Evolutionary conservation across 2,797 vertebrate species (phyloP), one percentile per base, ranked within the genome.

Genomic region (Myioborus miniatus): DNA sequence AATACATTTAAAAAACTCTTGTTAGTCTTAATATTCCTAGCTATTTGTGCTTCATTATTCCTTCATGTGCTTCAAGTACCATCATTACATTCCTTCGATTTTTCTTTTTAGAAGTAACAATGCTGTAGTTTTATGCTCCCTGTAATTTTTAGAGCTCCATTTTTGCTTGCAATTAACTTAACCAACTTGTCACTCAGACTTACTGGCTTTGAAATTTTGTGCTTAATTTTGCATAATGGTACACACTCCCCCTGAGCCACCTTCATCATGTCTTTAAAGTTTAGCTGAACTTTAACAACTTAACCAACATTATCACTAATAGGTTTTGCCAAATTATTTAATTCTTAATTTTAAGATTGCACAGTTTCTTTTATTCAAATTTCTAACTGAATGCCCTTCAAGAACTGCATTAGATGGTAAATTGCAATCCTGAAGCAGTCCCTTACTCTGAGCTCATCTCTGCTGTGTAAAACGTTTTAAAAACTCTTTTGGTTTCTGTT

Each of bases 101-200:
- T 96, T 97, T 94, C 94, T 94, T 96, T 93, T 92, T 95, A 90
- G 78, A 91, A 76, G 69, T 95, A 95, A 96, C 94, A 97, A 94
- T 95, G 60, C 85, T 84, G 58, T 62, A 92, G 95, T 84, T 94
- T 84, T 78, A 75, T 96, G 78, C 87, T 96, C 84, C 83, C 80
- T 95, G 93, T 95, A 95, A 91, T 97, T 97, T 96, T 96, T 95
- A 94, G 91, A 94, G 68, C 83, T 96, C 83, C 76, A 18, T 94
- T 97, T 97, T 97, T 95, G 85, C 96, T 97, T 94, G 94, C 95
- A 97, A 97, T 97, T 97, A 97, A 96, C 85, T 96, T 96, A 96
- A 97, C 87, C 64, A 92, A 50, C 94, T 95, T 97, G 97, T 97
- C 96, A 97, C 83, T 97, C 97, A 97, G 89, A 71, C 87, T 87